Evolutionary conservation across 2,888 invertebrate species (phyloP).

Genomic region (Chloroclysta siterata): DNA sequence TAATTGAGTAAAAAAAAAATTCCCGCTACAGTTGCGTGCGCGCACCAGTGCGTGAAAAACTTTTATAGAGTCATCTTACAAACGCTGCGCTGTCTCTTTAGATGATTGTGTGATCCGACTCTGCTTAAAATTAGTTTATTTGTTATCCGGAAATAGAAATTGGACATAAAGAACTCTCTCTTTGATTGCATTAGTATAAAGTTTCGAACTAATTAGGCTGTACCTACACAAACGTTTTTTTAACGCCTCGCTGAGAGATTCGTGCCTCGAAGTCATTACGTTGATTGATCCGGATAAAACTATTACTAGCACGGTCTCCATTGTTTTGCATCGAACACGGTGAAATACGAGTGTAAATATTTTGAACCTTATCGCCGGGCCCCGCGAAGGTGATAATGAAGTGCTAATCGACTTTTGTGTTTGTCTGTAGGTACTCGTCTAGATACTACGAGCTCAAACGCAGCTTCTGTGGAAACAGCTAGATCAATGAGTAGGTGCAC

Average conservation of each 20-base stretch:
- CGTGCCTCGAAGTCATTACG: conserved; percentile 17
- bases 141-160: conserved; percentile 17
- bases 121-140: conserved; percentile 22
- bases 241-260: conserved; percentile 8
- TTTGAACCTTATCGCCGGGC: conserved; percentile 25
- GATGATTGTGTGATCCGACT: conserved; percentile 13
- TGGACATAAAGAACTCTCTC: conserved; percentile 21
- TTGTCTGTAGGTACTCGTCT: conserved; percentile 5
- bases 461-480: conserved; percentile 19
- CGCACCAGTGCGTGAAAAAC: conserved; percentile 17
- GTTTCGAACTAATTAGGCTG: conserved; percentile 12
- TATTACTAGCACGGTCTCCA: conserved; percentile 16
- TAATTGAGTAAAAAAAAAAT: background rate
- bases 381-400: conserved; percentile 26
- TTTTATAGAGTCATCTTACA: conserved; percentile 12
- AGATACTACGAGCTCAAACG: background rate
- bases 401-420: conserved; percentile 30
- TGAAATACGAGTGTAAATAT: conserved; percentile 10
- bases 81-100: conserved; percentile 4
- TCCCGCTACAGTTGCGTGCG: conserved; percentile 17
- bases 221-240: background rate
- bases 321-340: conserved; percentile 20
- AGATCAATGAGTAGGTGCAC: conserved; percentile 1
- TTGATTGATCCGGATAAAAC: conserved; percentile 10
- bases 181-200: conserved; percentile 18